Percentiles rank a stretch among this genome's conserved stretches.
Conservation (phyloP, 2,888 invertebrate species). For the Acanthoscelides obtectus region DNA sequence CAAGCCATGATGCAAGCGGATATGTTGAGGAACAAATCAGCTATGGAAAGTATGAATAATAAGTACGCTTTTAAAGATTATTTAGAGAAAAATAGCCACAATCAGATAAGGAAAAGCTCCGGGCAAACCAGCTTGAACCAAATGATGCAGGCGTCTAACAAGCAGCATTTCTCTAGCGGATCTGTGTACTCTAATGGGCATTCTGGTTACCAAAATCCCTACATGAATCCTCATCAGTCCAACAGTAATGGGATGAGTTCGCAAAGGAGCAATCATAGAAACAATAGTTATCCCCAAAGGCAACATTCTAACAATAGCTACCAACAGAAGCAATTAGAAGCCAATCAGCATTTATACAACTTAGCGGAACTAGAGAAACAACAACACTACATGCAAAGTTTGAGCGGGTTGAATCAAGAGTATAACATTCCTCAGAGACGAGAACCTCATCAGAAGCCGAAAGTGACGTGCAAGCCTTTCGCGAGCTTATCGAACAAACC, state of each 20-base stretch:
- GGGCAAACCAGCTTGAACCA: slow-evolving; percentile 8
- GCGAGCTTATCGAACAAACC: slow-evolving; percentile 25
- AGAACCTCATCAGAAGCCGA: slow-evolving; percentile 29
- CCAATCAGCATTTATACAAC: slow-evolving; percentile 16
- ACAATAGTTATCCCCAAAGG: not conserved
- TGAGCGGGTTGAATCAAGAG: slow-evolving; percentile 31
- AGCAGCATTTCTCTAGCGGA: slow-evolving; percentile 10
- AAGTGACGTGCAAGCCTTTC: slow-evolving; percentile 31
- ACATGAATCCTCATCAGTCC: slow-evolving; percentile 31
- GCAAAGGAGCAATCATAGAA: not conserved
- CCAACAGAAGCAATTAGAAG: slow-evolving; percentile 10
- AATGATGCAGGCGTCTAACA: slow-evolving; percentile 14
- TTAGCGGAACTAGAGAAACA: slow-evolving; percentile 6
- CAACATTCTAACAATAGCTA: not conserved
- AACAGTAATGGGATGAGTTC: slow-evolving; percentile 7
- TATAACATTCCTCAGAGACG: slow-evolving; percentile 34
- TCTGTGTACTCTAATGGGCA: slow-evolving; percentile 19
- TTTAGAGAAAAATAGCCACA: slow-evolving; percentile 25
- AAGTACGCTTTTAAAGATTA: slow-evolving; percentile 27
- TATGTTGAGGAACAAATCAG: slow-evolving; percentile 36
- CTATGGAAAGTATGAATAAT: slow-evolving; percentile 32
- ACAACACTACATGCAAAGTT: slow-evolving; percentile 20
- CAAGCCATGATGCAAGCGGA: slow-evolving; percentile 55
- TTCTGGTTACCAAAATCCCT: slow-evolving; percentile 28
- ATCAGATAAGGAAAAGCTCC: slow-evolving; percentile 3